Percentiles rank a stretch among this genome's conserved stretches.
Conservation (phyloP, 2,888 invertebrate genomes). For the Drosophila testacea region DNA sequence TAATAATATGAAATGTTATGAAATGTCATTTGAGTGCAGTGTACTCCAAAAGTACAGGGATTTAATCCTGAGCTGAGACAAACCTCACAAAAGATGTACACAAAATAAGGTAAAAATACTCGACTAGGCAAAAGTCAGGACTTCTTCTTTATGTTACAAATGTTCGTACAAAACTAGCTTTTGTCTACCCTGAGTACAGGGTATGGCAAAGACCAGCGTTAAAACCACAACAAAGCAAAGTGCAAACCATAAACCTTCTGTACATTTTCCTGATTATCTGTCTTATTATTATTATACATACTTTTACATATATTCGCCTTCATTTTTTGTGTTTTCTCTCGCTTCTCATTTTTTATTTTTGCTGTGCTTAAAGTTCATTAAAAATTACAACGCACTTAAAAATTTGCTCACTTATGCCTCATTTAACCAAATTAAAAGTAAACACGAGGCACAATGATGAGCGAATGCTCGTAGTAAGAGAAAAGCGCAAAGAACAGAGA, state of each 20-base stretch:
- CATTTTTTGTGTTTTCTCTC: not conserved
- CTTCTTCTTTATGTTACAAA: not conserved
- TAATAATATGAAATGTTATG: not conserved
- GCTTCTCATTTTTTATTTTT: conserved; percentile 1
- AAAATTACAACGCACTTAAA: conserved; percentile 76
- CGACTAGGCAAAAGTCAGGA: not conserved
- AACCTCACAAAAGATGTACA: not conserved
- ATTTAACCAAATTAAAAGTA: conserved; percentile 81
- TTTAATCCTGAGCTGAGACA: not conserved
- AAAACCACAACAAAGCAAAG: conserved; percentile 16
- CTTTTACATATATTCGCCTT: conserved; percentile 6
- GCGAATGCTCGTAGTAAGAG: conserved; percentile 8
- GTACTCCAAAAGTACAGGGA: not conserved
- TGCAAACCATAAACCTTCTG: conserved; percentile 12
- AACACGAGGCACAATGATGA: conserved; percentile 63
- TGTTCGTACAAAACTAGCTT: not conserved
- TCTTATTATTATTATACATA: conserved; percentile 27
- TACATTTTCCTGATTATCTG: conserved; percentile 27
- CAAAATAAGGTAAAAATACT: not conserved
- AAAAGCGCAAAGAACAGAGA: conserved; percentile 20
- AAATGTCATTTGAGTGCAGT: not conserved
- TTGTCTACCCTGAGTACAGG: not conserved
- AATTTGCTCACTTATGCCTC: conserved; percentile 75
- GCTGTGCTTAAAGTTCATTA: conserved; percentile 67
- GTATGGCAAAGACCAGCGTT: not conserved